These are phyloP conservation scores for Leptopterna dolabrata DNA, from an alignment of 2,888 invertebrate genomes.

Conservation along the genomic window DNA sequence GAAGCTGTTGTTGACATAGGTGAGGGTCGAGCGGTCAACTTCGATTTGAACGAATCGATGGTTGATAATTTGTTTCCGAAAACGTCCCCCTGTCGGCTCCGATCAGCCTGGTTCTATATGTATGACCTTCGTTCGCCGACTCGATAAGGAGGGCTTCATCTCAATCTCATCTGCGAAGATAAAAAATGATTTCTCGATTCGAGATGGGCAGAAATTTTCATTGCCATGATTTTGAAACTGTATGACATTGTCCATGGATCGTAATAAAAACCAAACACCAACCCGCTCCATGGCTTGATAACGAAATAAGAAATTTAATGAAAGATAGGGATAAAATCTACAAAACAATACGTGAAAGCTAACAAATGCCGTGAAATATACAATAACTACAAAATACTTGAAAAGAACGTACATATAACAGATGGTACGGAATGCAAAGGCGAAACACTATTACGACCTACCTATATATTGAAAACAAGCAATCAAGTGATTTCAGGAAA, in stretches of 20 bases:
- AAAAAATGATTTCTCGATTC: neutral
- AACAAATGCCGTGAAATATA: too few relatives aligned
- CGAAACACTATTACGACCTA: neutral
- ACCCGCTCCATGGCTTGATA: too few relatives aligned
- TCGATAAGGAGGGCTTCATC: neutral
- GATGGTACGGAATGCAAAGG: neutral
- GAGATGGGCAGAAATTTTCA: too few relatives aligned
- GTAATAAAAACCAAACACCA: too few relatives aligned
- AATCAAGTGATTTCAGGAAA: neutral
- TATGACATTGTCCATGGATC: too few relatives aligned
- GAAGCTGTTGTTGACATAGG: neutral
- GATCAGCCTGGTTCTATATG: neutral
- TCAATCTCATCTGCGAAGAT: neutral
- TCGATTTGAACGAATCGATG: conserved; percentile 22
- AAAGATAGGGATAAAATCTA: too few relatives aligned
- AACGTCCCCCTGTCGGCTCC: neutral
- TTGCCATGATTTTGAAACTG: too few relatives aligned
- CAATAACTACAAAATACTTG: too few relatives aligned
- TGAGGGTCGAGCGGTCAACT: too few relatives aligned
- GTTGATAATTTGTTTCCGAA: neutral
- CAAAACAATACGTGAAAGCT: too few relatives aligned
- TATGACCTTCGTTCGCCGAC: neutral
- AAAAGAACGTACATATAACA: neutral
- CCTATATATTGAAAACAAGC: neutral
- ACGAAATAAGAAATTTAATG: too few relatives aligned